Conservation (phyloP, 2,113 vertebrate genomes). For the Prionailurus bengalensis region DNA sequence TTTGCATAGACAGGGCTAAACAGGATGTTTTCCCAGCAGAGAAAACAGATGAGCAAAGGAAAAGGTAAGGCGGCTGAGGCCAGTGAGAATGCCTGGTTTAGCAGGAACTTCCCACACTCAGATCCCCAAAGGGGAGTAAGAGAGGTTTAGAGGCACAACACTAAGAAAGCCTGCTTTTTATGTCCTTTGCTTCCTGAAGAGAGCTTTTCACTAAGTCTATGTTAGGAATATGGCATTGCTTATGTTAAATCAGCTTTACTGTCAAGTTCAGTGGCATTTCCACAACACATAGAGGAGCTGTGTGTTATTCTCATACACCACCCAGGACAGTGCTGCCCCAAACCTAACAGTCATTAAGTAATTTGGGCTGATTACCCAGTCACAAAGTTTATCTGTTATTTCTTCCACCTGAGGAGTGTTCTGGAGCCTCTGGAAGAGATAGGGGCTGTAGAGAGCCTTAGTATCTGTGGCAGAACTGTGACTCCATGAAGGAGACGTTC, state of each 20-base stretch:
- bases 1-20: neutral
- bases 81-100: neutral
- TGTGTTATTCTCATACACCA: neutral
- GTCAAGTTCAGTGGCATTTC: neutral
- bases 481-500: neutral
- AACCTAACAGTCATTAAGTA: neutral
- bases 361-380: neutral
- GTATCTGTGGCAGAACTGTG: neutral
- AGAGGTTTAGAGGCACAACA: neutral
- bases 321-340: neutral
- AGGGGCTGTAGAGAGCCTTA: neutral
- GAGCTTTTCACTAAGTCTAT: neutral
- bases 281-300: neutral
- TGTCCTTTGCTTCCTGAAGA: slow-evolving; percentile 10
- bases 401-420: neutral
- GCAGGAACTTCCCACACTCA: neutral
- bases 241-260: neutral
- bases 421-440: neutral
- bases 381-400: neutral
- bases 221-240: neutral
- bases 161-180: neutral
- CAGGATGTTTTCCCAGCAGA: neutral
- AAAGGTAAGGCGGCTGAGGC: neutral
- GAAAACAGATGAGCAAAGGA: neutral
- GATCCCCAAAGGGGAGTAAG: too few relatives aligned